Conservation (phyloP, 2,888 invertebrate genomes). For the Cheilosia grossa region DNA sequence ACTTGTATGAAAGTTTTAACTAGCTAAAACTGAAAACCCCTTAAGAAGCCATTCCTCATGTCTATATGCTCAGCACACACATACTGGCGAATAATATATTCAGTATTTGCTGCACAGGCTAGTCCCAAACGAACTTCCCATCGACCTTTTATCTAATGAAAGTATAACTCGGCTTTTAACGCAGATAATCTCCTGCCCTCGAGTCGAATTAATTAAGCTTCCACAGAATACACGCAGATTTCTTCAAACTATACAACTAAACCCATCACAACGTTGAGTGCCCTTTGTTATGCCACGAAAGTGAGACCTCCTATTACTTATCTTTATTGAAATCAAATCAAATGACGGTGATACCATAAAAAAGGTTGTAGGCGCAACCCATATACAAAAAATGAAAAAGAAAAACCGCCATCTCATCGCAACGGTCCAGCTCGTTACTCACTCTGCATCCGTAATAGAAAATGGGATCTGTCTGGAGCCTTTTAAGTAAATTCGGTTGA, state of each 20-base stretch:
- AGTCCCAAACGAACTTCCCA: no score
- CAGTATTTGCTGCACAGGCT: no score
- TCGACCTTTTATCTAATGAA: not conserved
- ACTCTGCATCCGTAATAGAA: not conserved
- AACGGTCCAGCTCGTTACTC: constrained; percentile 28
- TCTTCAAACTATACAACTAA: no score
- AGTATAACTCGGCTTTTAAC: not conserved
- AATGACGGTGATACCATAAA: constrained; percentile 30
- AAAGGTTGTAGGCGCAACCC: not conserved
- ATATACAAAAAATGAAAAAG: not conserved
- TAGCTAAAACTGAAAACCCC: no score
- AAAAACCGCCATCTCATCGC: constrained; percentile 29
- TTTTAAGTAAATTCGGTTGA: constrained; percentile 40
- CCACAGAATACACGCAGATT: not conserved
- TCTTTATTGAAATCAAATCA: constrained; percentile 60
- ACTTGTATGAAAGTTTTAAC: no score
- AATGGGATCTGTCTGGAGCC: constrained; percentile 7
- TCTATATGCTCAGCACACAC: no score
- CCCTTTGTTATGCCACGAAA: constrained; percentile 15
- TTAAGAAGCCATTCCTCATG: no score
- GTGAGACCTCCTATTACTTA: constrained; percentile 42
- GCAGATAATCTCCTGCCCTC: not conserved
- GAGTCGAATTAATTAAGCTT: not conserved
- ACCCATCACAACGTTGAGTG: not conserved
- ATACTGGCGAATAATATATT: no score